A percentile compares a stretch with the other conserved stretches of the same genome.
These are phyloP conservation scores for Trogon surrucura DNA, from an alignment of 2,113 vertebrate genomes.

Conservation along the genomic window DNA sequence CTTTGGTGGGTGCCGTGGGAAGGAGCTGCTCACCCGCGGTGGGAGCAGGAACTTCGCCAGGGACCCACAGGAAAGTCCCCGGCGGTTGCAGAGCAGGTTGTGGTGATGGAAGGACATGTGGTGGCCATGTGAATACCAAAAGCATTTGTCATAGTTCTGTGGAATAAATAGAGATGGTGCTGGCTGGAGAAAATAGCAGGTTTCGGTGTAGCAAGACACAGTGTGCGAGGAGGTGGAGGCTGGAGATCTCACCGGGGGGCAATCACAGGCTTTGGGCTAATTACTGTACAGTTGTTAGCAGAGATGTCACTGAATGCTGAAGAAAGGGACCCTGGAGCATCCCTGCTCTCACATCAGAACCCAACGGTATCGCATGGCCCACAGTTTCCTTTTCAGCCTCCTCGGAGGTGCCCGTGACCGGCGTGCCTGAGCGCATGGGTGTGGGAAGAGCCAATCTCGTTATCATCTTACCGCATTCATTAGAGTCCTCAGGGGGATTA, in stretches of 20 bases:
- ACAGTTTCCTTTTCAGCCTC: neutral
- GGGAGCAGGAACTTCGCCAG: neutral
- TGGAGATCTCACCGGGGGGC: neutral
- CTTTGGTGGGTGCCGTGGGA: neutral
- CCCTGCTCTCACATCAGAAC: rapidly evolving
- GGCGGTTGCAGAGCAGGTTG: rapidly evolving
- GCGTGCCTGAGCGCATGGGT: rapidly evolving
- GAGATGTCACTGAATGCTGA: neutral
- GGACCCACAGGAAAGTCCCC: neutral
- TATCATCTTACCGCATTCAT: neutral
- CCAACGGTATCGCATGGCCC: rapidly evolving
- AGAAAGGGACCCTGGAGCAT: neutral
- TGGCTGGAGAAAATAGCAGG: neutral
- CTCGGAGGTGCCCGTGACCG: rapidly evolving
- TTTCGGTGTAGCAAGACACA: neutral
- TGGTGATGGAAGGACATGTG: neutral
- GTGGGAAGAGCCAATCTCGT: neutral
- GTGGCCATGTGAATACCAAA: neutral
- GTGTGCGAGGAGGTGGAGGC: neutral
- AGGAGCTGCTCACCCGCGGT: neutral
- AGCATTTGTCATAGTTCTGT: neutral
- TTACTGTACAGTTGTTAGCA: rapidly evolving
- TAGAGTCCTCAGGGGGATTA: neutral
- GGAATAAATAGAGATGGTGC: neutral
- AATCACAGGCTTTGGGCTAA: neutral